phyloP scores from a whole-genome alignment of 2,888 invertebrate species.

The Drosophila mettleri region DNA sequence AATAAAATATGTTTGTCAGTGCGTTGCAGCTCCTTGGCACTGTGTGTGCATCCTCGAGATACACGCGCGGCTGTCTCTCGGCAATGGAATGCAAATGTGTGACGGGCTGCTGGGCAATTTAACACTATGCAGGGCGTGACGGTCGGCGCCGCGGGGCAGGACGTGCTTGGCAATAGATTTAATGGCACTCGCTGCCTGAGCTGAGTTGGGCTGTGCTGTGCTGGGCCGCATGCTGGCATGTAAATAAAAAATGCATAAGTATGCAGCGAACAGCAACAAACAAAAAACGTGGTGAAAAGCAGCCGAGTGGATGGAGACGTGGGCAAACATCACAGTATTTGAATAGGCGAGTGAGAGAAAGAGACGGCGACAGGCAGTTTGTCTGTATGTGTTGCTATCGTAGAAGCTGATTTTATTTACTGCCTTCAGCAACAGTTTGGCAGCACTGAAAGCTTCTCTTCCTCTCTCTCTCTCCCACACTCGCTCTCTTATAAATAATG shows the following conservation, averaged over 20 bases:
- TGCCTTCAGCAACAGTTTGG: slow-evolving; percentile 74
- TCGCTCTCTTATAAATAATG: slow-evolving; percentile 14
- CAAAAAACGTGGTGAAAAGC: slow-evolving; percentile 17
- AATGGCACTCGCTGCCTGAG: slow-evolving; percentile 32
- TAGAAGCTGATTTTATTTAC: slow-evolving; percentile 73
- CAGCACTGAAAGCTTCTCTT: slow-evolving; percentile 2
- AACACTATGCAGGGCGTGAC: slow-evolving; percentile 55
- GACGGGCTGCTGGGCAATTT: slow-evolving; percentile 76
- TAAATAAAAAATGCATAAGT: slow-evolving; percentile 62
- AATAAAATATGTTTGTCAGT: slow-evolving; percentile 7
- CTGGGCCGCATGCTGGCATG: slow-evolving; percentile 44
- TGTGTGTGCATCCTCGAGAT: slow-evolving; percentile 62
- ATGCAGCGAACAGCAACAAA: slow-evolving; percentile 40
- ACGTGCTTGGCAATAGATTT: slow-evolving; percentile 50
- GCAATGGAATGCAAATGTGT: slow-evolving; percentile 66
- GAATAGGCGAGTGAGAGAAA: slow-evolving; percentile 3
- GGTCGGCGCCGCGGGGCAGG: slow-evolving; percentile 31
- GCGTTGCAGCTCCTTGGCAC: background rate
- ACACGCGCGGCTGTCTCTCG: slow-evolving; percentile 29
- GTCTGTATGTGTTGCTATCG: slow-evolving; percentile 42
- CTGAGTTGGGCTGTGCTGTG: slow-evolving; percentile 11
- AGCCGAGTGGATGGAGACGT: background rate
- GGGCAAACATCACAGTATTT: slow-evolving; percentile 20
- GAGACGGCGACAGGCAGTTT: slow-evolving; percentile 12
- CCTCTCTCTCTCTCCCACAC: background rate